Conservation (phyloP, 2,113 vertebrate genomes). For the Corythoichthys haematopterus region DNA sequence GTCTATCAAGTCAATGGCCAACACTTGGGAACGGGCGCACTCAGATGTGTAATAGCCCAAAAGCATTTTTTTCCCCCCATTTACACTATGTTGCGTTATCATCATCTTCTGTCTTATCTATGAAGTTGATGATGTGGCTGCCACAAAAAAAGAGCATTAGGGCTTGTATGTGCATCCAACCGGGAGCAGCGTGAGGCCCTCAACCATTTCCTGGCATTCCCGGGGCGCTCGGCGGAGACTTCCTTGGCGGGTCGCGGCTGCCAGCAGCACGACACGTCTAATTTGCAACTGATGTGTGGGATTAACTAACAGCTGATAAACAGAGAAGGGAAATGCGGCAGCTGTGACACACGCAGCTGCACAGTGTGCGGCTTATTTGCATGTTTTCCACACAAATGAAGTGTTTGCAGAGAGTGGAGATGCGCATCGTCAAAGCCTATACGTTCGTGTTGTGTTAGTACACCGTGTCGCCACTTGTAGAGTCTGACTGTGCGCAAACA, state of each 20-base stretch:
- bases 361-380: slow-evolving; percentile 7
- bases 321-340: slow-evolving; percentile 13
- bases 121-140: slow-evolving; percentile 11
- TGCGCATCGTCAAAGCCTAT: neutral
- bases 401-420: neutral
- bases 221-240: slow-evolving; percentile 58
- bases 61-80: neutral
- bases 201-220: slow-evolving; percentile 58
- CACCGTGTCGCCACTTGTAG: slow-evolving; percentile 53
- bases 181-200: slow-evolving; percentile 41
- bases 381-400: slow-evolving; percentile 13
- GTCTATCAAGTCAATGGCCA: neutral
- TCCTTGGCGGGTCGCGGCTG: slow-evolving; percentile 47
- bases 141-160: slow-evolving; percentile 4
- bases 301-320: slow-evolving; percentile 45
- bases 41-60: neutral
- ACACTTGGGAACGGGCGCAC: neutral
- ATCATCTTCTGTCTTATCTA: neutral
- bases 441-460: slow-evolving; percentile 43
- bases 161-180: slow-evolving; percentile 46
- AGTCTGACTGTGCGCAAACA: slow-evolving; percentile 60
- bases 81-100: neutral
- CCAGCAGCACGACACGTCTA: slow-evolving; percentile 49
- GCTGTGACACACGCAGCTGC: slow-evolving; percentile 12
- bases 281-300: slow-evolving; percentile 56